These are phyloP conservation scores for Caenorhabditis panamensis DNA, from an alignment of 2,888 invertebrate genomes.

Conservation along the genomic window DNA sequence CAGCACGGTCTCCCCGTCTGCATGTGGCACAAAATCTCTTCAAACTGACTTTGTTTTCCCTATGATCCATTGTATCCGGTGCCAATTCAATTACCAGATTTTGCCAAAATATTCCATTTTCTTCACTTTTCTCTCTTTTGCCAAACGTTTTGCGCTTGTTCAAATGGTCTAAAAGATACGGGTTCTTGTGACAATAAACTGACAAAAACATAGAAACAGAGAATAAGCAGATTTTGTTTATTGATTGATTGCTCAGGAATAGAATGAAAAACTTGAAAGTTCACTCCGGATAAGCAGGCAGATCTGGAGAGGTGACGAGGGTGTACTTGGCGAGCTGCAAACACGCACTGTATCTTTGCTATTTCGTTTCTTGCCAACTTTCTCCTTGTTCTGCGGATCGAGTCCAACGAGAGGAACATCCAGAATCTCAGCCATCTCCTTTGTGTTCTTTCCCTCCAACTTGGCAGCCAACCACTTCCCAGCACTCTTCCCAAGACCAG, in stretches of 20 bases:
- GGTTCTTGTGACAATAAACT: constrained; percentile 27
- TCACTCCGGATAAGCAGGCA: constrained; percentile 5
- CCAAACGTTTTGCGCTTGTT: constrained; percentile 22
- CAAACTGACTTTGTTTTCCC: constrained; percentile 28
- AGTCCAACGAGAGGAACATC: constrained; percentile 31
- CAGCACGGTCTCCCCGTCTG: constrained; percentile 77
- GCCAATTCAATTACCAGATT: constrained; percentile 37
- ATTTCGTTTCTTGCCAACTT: not conserved
- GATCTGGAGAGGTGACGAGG: constrained; percentile 10
- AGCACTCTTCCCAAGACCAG: constrained; percentile 24
- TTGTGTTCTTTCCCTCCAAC: constrained; percentile 50
- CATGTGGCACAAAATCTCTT: constrained; percentile 75
- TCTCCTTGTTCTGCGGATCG: constrained; percentile 2
- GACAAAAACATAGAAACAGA: constrained; percentile 1
- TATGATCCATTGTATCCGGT: constrained; percentile 52
- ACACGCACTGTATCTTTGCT: not conserved
- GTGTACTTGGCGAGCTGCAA: constrained; percentile 19
- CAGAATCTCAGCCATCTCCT: constrained; percentile 56
- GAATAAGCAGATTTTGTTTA: constrained; percentile 6
- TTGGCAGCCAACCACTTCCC: constrained; percentile 47
- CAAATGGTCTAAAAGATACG: constrained; percentile 27
- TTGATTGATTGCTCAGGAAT: not conserved
- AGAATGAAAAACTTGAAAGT: not conserved
- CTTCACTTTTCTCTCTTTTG: constrained; percentile 27
- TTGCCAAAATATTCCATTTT: constrained; percentile 37